A percentile compares a stretch with the other conserved stretches of the same genome.
These are phyloP conservation scores for Albula goreensis DNA, from an alignment of 2,113 vertebrate genomes.

Conservation along the genomic window DNA sequence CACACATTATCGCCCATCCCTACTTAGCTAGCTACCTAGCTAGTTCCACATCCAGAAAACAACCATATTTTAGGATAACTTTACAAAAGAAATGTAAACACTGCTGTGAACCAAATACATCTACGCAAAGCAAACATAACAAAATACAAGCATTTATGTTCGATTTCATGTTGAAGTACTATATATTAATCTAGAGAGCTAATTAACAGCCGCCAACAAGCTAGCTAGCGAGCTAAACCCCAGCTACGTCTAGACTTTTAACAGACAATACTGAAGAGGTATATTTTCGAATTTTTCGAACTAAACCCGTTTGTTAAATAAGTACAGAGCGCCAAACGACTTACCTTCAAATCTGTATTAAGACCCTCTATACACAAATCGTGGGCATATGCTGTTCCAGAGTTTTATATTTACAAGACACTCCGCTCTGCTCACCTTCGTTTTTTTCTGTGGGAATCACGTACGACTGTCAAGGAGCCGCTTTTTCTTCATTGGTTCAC, in stretches of 20 bases:
- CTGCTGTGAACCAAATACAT: not conserved
- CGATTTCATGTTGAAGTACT: not conserved
- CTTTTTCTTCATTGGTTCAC: conserved; percentile 53
- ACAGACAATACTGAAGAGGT: conserved; percentile 7
- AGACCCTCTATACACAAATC: not conserved
- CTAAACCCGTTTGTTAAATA: not conserved
- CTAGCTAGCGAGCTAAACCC: not conserved
- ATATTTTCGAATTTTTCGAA: not conserved
- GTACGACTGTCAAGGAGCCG: conserved; percentile 34
- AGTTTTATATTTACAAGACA: conserved; percentile 35
- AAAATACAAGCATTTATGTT: no score
- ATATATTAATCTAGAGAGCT: not conserved
- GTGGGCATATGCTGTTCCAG: conserved; percentile 7
- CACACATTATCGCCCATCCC: conserved; percentile 4
- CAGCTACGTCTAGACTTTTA: conserved; percentile 23
- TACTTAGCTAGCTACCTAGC: not conserved
- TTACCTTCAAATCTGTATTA: conserved; percentile 49
- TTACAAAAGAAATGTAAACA: not conserved
- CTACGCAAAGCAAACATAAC: not conserved
- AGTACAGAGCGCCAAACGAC: conserved; percentile 7
- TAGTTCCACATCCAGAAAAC: conserved; percentile 25
- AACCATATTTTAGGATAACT: not conserved
- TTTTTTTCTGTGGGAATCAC: conserved; percentile 33
- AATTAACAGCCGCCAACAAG: not conserved
- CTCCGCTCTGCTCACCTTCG: conserved; percentile 24